Base-by-base conservation (phyloP, 2,888 invertebrate genomes). In the Cancer borealis region DNA sequence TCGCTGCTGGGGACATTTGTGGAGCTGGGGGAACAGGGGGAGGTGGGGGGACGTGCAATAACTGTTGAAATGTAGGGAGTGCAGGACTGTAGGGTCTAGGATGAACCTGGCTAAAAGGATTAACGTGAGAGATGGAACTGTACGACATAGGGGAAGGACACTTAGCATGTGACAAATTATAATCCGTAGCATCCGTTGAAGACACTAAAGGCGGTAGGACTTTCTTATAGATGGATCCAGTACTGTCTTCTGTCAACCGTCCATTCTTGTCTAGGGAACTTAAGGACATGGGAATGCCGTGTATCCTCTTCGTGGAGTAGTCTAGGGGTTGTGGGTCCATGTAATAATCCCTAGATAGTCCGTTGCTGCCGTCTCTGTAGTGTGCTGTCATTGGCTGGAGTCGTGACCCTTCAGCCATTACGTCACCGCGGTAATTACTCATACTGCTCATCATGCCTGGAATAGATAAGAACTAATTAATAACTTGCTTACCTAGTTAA, bases 271-370 rank as follows among this genome's bases (percentile, higher is more conserved):
- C 79, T 17, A 49, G 30, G 60, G 90, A 39, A 2, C 54, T 54
- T 21, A 90, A 21, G 90, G 90, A 49, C 54, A 30, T 17, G 30
- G 30, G 60, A 21, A 66, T 3, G 10, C n/a, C 47, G 26, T 21
- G 5, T 1, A 46, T 45, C 30, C 60, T 91, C 79, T 95, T 95
- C 39, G 93, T 95, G 88, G 95, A 95, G 79, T 93, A 95, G 79
- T 95, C 95, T 3, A 95, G 88, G 10, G 92, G 94, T 49, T 95
- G 95, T 17, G 92, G 2, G 89, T 94, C 94, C 92, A 79, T 89
- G 46, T 66, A 90, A n/a, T 73, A 30, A 39, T 93, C 93, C 45
- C 54, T 87, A n/a, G 90, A 54, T 3, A 90, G 88, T 3, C 89
- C 14, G 46, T 45, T 30, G 89, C 47, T 21, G 14, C 8, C 30